Conservation (phyloP, 1,140 invertebrate species). For the Aphis craccivora region DNA sequence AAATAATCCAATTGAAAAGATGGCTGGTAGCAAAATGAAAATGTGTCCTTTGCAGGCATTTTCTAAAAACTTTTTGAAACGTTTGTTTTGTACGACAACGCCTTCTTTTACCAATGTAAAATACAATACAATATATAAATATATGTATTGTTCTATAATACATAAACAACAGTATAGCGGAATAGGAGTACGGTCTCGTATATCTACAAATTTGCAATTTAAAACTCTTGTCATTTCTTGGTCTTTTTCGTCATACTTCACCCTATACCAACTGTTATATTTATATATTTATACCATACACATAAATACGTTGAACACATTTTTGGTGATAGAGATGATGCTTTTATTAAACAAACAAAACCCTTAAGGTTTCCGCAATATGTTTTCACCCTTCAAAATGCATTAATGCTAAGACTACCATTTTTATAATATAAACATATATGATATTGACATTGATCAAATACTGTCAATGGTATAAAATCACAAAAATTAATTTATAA, state of each 20-base stretch:
- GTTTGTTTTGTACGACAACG: slow-evolving; percentile 17
- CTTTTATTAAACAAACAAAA: background rate
- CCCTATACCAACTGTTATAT: background rate
- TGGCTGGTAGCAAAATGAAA: background rate
- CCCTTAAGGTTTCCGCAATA: background rate
- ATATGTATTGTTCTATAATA: background rate
- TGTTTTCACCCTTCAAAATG: slow-evolving; percentile 23
- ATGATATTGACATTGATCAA: background rate
- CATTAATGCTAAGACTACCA: background rate
- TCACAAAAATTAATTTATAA: background rate
- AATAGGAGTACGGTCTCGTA: background rate
- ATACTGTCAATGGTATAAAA: background rate
- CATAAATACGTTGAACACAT: background rate
- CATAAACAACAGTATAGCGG: background rate
- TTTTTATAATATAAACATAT: slow-evolving; percentile 1
- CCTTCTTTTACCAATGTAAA: background rate
- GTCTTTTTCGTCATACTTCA: background rate
- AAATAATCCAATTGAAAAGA: slow-evolving; percentile 31
- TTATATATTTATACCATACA: background rate
- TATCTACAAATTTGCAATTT: slow-evolving; percentile 43
- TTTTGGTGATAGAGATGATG: background rate
- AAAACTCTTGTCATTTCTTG: slow-evolving; percentile 15
- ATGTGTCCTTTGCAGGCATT: slow-evolving; percentile 22
- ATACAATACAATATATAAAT: background rate
- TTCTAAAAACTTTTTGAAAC: background rate